Base-by-base conservation (phyloP, 1,140 invertebrate species). In the Mizuhopecten yessoensis region DNA sequence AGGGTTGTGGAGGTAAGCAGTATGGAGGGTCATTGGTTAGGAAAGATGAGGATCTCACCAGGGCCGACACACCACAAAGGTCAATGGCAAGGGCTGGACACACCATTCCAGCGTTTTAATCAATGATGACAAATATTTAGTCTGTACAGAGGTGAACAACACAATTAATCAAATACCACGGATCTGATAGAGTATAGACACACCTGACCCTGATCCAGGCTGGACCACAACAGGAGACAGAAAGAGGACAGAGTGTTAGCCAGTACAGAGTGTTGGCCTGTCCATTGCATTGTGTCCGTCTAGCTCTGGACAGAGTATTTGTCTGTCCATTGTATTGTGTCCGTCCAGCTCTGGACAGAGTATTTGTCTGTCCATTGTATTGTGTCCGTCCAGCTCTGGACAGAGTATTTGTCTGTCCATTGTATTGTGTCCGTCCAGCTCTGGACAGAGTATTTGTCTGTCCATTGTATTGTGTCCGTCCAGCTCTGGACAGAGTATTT, bases 81-180 rank as follows among this genome's bases (percentile, higher is more conserved):
- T n/a, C n/a, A n/a, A n/a, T n/a, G n/a, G n/a, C n/a, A 39, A 7
- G 57, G 23, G 11, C n/a, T 75, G 57, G 57, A 75, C 57, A 75
- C 57, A 29, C 57, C 57, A 75, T 11, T 7, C 57, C 23, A 9
- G 57, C n/a, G 17, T 9, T 29, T 75, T 29, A 75, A 75, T 75
- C 57, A 75, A 75, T 75, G 57, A 75, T 75, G 57, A 75, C 11
- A 75, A 9, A 75, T 75, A 75, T 75, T 75, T 75, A 45, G 57
- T 75, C 57, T 75, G 57, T 75, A 75, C 57, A 75, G 57, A 75
- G n/a, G 57, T 29, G 57, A 29, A 9, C n/a, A 29, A 7, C 17
- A 75, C 57, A 75, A 75, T 75, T 75, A 75, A 75, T 75, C 57
- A 75, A 75, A n/a, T 29, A 75, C 57, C 57, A 75, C 23, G 29